Conservation (phyloP, 30 jellyfish, hydroid and myxozoan genomes). For the Pelagia noctiluca region DNA sequence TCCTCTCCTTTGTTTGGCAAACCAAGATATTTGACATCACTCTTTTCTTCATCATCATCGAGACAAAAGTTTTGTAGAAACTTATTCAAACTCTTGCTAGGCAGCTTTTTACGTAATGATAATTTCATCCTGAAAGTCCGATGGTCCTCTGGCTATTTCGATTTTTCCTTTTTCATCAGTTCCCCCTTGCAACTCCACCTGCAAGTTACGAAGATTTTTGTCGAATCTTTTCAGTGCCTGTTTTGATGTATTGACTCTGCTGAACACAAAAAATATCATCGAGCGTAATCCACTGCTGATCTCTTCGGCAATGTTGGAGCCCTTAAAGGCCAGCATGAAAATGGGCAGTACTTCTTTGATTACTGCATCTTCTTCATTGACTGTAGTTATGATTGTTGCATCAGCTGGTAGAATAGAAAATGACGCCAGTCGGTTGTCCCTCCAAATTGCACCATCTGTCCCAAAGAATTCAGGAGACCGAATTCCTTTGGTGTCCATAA, state of each 20-base stretch:
- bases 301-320: too few species aligned
- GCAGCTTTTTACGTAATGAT: neutral
- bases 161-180: too few species aligned
- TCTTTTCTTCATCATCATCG: neutral
- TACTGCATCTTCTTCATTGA: neutral
- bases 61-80: neutral
- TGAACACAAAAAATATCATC: too few species aligned
- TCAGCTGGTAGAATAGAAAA: too few species aligned
- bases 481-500: neutral
- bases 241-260: too few species aligned
- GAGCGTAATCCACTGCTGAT: too few species aligned
- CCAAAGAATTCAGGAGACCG: too few species aligned
- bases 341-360: neutral
- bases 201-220: neutral
- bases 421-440: too few species aligned
- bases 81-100: neutral
- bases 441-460: too few species aligned
- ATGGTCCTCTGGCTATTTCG: neutral
- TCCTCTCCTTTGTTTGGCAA: neutral
- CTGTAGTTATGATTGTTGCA: slow-evolving; percentile 2
- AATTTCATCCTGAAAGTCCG: neutral
- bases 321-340: too few species aligned
- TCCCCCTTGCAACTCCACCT: neutral
- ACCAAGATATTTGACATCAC: slow-evolving; percentile 3
- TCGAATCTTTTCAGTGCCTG: neutral